Evolutionary conservation across 2,888 invertebrate species (phyloP).

Genomic region (Heliconius ethilla): DNA sequence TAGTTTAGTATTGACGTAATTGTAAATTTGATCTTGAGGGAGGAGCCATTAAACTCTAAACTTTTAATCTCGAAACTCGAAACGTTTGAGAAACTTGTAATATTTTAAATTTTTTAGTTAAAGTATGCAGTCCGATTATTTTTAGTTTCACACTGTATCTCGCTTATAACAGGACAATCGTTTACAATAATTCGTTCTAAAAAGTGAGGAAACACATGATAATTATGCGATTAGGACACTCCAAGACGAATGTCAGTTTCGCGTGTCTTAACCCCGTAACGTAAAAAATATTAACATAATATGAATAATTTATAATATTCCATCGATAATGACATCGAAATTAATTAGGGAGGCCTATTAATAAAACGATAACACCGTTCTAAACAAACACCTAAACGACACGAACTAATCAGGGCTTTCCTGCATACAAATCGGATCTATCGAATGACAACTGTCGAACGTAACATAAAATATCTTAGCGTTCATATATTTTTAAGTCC

Average conservation of each 20-base stretch:
- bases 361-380: conserved; percentile 35
- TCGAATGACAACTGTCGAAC: conserved; percentile 37
- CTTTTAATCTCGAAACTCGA: too few relatives aligned
- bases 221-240: not conserved
- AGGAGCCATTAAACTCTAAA: too few relatives aligned
- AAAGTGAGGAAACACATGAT: not conserved
- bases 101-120: too few relatives aligned
- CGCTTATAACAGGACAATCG: too few relatives aligned
- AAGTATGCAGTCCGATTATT: too few relatives aligned
- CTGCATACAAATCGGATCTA: conserved; percentile 41
- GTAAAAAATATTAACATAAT: conserved; percentile 7
- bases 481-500: conserved; percentile 16
- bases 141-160: too few relatives aligned
- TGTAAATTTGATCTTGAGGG: too few relatives aligned
- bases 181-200: not conserved
- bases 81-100: too few relatives aligned
- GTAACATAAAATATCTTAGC: conserved; percentile 33
- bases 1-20: too few relatives aligned
- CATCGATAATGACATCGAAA: conserved; percentile 16
- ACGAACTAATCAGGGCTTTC: conserved; percentile 36
- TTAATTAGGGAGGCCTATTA: conserved; percentile 31
- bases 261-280: conserved; percentile 7
- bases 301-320: conserved; percentile 20
- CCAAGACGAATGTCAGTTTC: conserved; percentile 12
- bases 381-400: conserved; percentile 39